Conservation (phyloP, 1,140 invertebrate genomes). For the Ooceraea biroi region DNA sequence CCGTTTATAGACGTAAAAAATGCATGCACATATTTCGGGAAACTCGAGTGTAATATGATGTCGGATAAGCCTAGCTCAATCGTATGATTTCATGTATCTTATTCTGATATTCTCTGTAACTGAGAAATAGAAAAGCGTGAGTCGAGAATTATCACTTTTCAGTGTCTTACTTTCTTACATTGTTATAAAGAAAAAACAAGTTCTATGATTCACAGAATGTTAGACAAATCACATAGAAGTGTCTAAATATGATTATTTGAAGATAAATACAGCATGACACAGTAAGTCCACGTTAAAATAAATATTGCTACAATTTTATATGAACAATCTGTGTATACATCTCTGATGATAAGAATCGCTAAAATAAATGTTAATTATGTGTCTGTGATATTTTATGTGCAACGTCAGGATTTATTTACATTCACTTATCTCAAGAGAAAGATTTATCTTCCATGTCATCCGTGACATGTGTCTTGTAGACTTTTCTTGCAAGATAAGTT, state of each 20-base stretch:
- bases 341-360: too few relatives aligned
- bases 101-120: constrained; percentile 5
- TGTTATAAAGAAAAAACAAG: background rate
- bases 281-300: background rate
- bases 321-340: too few relatives aligned
- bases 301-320: background rate
- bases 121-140: background rate
- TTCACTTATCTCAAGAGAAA: too few relatives aligned
- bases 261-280: background rate
- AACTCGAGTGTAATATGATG: constrained; percentile 46
- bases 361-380: too few relatives aligned
- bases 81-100: constrained; percentile 3
- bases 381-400: too few relatives aligned
- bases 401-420: too few relatives aligned
- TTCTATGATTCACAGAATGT: too few relatives aligned
- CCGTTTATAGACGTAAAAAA: constrained; percentile 51
- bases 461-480: too few relatives aligned
- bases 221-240: too few relatives aligned
- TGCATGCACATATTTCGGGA: constrained; percentile 1
- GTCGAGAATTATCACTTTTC: background rate
- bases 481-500: background rate
- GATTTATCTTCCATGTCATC: too few relatives aligned
- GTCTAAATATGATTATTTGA: background rate
- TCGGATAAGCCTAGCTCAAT: background rate
- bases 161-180: background rate